Percentiles rank a stretch among this genome's conserved stretches.
These are phyloP conservation scores for Tachina lurida DNA, from an alignment of 2,888 invertebrate genomes.

Conservation along the genomic window DNA sequence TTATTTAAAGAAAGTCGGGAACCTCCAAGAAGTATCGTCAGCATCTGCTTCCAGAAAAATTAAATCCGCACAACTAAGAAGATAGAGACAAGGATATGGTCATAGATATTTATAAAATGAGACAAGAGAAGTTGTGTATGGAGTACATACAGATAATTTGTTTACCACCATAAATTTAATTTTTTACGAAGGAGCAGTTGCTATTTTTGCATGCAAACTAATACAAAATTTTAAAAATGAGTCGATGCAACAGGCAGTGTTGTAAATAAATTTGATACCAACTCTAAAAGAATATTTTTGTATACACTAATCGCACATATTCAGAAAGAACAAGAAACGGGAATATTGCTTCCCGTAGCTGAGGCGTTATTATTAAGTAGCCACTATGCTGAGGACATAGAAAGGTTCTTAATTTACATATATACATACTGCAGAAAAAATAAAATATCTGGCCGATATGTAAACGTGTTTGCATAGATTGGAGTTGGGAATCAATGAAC, in stretches of 20 bases:
- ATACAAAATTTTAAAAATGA: conserved; percentile 21
- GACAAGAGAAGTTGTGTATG: conserved; percentile 7
- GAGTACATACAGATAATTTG: conserved; percentile 9
- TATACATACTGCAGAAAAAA: conserved; percentile 24
- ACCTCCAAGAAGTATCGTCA: conserved; percentile 5
- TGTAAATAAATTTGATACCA: neutral
- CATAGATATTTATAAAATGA: conserved; percentile 39
- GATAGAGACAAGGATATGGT: neutral
- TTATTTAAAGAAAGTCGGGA: too few species aligned
- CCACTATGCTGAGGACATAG: conserved; percentile 28
- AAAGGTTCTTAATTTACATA: neutral
- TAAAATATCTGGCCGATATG: conserved; percentile 37
- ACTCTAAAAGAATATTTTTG: conserved; percentile 34
- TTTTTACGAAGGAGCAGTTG: neutral
- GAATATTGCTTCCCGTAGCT: conserved; percentile 23
- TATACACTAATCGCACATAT: conserved; percentile 22
- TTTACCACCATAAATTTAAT: conserved; percentile 8
- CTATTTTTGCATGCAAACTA: neutral
- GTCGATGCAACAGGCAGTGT: conserved; percentile 32
- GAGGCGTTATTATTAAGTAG: conserved; percentile 27
- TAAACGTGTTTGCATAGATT: conserved; percentile 21
- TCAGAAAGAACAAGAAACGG: neutral
- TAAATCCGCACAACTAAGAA: conserved; percentile 1
- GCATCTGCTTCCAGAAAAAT: conserved; percentile 8
- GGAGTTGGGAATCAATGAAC: conserved; percentile 27